These are phyloP conservation scores for Hipposideros larvatus DNA, from an alignment of 2,797 vertebrate genomes.

Conservation along the genomic window DNA sequence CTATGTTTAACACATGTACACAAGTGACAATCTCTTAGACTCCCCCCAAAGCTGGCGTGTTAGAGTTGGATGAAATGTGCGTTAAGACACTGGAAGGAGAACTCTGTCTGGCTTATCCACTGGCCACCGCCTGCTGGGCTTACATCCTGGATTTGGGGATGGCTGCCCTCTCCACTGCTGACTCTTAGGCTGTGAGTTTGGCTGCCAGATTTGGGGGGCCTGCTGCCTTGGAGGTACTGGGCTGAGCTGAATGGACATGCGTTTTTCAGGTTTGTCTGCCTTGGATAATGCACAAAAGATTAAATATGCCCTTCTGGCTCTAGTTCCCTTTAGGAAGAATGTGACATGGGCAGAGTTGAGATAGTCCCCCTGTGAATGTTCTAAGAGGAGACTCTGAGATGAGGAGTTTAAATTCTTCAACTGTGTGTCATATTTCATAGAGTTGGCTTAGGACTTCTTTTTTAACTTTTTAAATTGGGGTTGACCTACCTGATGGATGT, in stretches of 20 bases:
- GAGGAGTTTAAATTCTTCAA: slow-evolving; percentile 49
- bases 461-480: slow-evolving; percentile 14
- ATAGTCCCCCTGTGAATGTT: not conserved
- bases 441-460: slow-evolving; percentile 41
- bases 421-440: slow-evolving; percentile 5
- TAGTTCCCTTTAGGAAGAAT: not conserved
- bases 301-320: not conserved
- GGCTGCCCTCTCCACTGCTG: not conserved
- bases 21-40: not conserved
- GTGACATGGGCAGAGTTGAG: not conserved
- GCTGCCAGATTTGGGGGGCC: slow-evolving; percentile 6
- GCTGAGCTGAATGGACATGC: not conserved
- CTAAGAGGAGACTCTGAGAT: slow-evolving; percentile 36
- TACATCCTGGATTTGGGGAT: not conserved
- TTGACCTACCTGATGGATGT: slow-evolving; percentile 30
- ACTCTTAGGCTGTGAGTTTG: not conserved
- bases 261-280: slow-evolving; percentile 32
- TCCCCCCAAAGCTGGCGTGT: not conserved
- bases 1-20: not conserved
- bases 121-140: not conserved
- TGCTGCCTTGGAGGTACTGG: not conserved
- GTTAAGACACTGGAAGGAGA: not conserved
- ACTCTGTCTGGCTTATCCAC: not conserved
- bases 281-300: not conserved
- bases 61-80: not conserved